Evolutionary conservation across 2,113 vertebrate species (phyloP), one percentile per base, ranked within the genome.

Genomic region (Crotalus viridis): DNA sequence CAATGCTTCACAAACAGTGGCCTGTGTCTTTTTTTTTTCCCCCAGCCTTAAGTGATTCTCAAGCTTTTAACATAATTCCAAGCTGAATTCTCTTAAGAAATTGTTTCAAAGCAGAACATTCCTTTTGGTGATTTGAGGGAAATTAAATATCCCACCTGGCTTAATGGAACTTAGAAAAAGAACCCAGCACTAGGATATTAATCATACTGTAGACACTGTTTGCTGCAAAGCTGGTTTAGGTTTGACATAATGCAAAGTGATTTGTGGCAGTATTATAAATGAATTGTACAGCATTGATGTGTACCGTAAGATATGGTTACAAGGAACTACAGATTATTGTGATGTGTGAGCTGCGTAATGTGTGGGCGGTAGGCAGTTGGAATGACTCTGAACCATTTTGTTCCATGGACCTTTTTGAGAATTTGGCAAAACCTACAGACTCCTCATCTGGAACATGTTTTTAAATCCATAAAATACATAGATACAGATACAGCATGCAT

Each of bases 21-120:
- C 69, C 91, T 59, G 90, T 48, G 90, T 94, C 89, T 69, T 94
- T 59, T 24, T 33, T 39, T 94, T 92, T 93, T 94, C 69, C 94
- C 85, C 93, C 9, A 94, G 57, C 86, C 95, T 59, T 95, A 22
- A 95, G 69, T 90, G 93, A 93, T 94, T 54, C 85, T 95, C 59
- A 39, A 93, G 0, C 89, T 89, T 55, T 24, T 22, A 90, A 52
- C 46, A n/a, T 26, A 24, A 69, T 28, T 51, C 89, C 57, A 61
- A 64, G 6, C 12, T 90, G 46, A 90, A 74, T 90, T 90, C 9
- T 89, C 43, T 43, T 46, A 61, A 43, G 28, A 59, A 33, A 81
- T 48, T 43, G 15, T 28, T 24, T 43, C 33, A 46, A 26, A 89
- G 26, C 21, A 46, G 17, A 90, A 64, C 28, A 51, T 43, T 28